Percentiles rank a stretch among this genome's conserved stretches.
phyloP scores from a whole-genome alignment of 1,140 invertebrate genomes.

The Schlechtendalia chinensis region DNA sequence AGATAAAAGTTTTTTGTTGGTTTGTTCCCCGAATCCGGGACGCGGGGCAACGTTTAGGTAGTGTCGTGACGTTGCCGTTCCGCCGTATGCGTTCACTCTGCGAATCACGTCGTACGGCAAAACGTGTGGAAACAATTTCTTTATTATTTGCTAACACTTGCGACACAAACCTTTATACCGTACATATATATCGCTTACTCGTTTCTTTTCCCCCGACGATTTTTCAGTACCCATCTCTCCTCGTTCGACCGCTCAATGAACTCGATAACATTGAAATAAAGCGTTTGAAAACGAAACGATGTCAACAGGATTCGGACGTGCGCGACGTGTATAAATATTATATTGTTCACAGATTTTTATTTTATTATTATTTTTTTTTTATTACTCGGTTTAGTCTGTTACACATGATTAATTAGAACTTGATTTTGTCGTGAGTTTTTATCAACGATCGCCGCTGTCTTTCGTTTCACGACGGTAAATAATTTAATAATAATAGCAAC shows the following conservation, averaged over 20 bases:
- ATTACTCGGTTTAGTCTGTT: not conserved
- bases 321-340: not conserved
- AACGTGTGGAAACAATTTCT: not conserved
- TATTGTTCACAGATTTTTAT: not conserved
- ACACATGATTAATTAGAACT: not conserved
- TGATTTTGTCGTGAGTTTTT: not conserved
- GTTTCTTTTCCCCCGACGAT: too few species aligned
- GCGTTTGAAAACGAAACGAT: slow-evolving; percentile 1
- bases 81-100: not conserved
- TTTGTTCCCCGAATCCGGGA: not conserved
- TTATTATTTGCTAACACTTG: not conserved
- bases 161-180: not conserved
- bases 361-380: not conserved
- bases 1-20: slow-evolving; percentile 13
- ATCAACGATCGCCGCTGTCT: not conserved
- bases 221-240: too few species aligned
- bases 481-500: not conserved
- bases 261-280: not conserved
- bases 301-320: slow-evolving; percentile 14
- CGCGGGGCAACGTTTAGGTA: not conserved
- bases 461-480: not conserved
- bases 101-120: not conserved
- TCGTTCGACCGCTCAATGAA: not conserved
- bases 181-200: too few species aligned
- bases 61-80: slow-evolving; percentile 28